phyloP scores from a whole-genome alignment of 2,797 vertebrate genomes.

The Amphiprion clarkii region DNA sequence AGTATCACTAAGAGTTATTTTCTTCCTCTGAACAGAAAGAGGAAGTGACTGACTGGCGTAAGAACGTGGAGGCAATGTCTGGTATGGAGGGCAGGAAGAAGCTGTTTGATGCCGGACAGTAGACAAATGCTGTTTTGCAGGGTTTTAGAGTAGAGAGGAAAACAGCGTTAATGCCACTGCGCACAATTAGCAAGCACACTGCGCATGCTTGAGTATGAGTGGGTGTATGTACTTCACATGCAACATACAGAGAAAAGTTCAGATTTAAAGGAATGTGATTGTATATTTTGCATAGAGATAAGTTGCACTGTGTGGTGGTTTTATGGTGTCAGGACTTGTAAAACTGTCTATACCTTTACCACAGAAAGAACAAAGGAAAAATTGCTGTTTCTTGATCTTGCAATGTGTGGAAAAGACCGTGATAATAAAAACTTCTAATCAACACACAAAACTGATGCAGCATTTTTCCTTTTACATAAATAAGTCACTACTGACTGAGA shows the following conservation, averaged over 20 bases:
- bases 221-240: not conserved
- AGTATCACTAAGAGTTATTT: slow-evolving; percentile 26
- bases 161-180: not conserved
- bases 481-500: not conserved
- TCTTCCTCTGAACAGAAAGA: slow-evolving; percentile 71
- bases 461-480: slow-evolving; percentile 22
- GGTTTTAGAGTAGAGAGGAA: slow-evolving; percentile 1
- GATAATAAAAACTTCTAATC: slow-evolving; percentile 56
- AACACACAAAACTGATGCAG: slow-evolving; percentile 22
- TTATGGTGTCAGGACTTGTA: not conserved
- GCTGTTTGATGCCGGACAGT: slow-evolving; percentile 74
- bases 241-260: slow-evolving; percentile 3
- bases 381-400: slow-evolving; percentile 21
- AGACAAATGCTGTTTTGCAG: slow-evolving; percentile 16
- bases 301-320: not conserved
- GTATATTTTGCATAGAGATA: slow-evolving; percentile 22
- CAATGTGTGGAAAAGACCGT: slow-evolving; percentile 22
- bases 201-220: slow-evolving; percentile 3
- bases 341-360: slow-evolving; percentile 2
- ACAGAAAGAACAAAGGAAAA: not conserved
- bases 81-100: slow-evolving; percentile 85
- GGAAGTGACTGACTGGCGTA: slow-evolving; percentile 83
- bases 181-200: not conserved
- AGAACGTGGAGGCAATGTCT: slow-evolving; percentile 84
- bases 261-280: slow-evolving; percentile 8